Base-by-base conservation (phyloP, 1,140 invertebrate species). In the Pseudomyrmex sp. region DNA sequence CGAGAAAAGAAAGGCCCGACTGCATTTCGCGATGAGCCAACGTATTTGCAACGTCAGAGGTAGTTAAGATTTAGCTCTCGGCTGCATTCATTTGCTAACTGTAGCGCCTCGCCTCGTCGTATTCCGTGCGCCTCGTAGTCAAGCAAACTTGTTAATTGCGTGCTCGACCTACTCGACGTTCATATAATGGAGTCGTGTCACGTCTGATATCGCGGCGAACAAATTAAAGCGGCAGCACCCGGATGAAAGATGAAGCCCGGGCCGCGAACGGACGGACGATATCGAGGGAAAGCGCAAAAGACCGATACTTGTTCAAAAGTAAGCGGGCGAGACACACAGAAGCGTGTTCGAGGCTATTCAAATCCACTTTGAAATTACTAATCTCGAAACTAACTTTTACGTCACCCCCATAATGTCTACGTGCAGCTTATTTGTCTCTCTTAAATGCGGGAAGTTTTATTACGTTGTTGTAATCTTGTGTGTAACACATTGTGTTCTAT, bases 131-230 rank as follows among this genome's bases (percentile, higher is more conserved):
- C 83, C 46, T 23, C 69, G 62, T 61, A 73, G 48, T 83, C 85
- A 72, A 83, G 80, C 76, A 69, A 86, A 86, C 85, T 86, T 73
- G 85, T 86, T 87, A 87, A 87, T 87, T 87, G 77, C 85, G 70
- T 86, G 84, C 77, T 76, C 58, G 54, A 54, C 84, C 73, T 86
- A 85, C 77, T 76, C 58, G 26, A 54, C 84, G 56, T 86, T 85
- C 79, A 58, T 85, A 82, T 74, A 86, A 82, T 79, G 85, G 84
- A 86, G 72, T 85, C 76, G 83, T 66, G 76, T 85, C 85, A 86
- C 20, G 20, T 48, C 79, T 82, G 79, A 58, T 80, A 80, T 80
- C 52, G 46, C 54, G 62, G 10, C 66, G 44, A 10, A 35, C 46
- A 48, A 80, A 82, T 86, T 75, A 85, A 85, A 85, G 61, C 7